Percentiles rank a stretch among this genome's conserved stretches.
Conservation (phyloP, 2,888 invertebrate species). For the Sisyra terminalis region DNA sequence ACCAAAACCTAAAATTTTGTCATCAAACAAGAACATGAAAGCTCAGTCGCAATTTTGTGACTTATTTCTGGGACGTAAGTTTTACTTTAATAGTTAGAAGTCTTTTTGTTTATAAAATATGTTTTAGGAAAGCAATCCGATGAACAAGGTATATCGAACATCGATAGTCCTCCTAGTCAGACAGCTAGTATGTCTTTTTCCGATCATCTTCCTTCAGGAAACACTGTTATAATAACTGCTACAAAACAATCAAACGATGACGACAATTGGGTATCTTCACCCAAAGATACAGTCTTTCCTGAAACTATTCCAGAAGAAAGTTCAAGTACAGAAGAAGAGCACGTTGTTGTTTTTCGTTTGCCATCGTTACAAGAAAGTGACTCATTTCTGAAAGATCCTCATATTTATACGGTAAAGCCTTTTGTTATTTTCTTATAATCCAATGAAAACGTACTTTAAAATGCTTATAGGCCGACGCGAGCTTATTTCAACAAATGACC, state of each 20-base stretch:
- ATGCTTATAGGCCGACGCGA: conserved; percentile 50
- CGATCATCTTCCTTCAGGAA: conserved; percentile 24
- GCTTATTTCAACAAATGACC: conserved; percentile 48
- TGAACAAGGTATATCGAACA: conserved; percentile 23
- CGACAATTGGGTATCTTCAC: conserved; percentile 67
- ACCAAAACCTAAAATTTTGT: conserved; percentile 61
- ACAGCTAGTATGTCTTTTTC: conserved; percentile 28
- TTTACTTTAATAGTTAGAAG: conserved; percentile 4
- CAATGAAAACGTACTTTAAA: background rate
- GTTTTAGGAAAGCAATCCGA: conserved; percentile 20
- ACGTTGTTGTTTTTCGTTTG: conserved; percentile 75
- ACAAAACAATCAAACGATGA: conserved; percentile 27
- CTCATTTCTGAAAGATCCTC: conserved; percentile 56
- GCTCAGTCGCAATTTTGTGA: conserved; percentile 39
- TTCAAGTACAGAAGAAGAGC: conserved; percentile 82
- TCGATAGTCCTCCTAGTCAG: conserved; percentile 48
- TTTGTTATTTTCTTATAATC: too few species aligned
- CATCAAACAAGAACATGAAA: conserved; percentile 26
- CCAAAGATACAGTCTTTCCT: conserved; percentile 76
- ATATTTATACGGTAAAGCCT: conserved; percentile 60
- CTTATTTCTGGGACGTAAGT: conserved; percentile 57
- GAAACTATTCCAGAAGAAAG: conserved; percentile 89
- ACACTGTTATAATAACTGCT: conserved; percentile 26
- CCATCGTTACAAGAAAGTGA: conserved; percentile 58
- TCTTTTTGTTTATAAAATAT: conserved; percentile 1